phyloP scores from a whole-genome alignment of 2,113 vertebrate genomes.

The Montifringilla adamsi region DNA sequence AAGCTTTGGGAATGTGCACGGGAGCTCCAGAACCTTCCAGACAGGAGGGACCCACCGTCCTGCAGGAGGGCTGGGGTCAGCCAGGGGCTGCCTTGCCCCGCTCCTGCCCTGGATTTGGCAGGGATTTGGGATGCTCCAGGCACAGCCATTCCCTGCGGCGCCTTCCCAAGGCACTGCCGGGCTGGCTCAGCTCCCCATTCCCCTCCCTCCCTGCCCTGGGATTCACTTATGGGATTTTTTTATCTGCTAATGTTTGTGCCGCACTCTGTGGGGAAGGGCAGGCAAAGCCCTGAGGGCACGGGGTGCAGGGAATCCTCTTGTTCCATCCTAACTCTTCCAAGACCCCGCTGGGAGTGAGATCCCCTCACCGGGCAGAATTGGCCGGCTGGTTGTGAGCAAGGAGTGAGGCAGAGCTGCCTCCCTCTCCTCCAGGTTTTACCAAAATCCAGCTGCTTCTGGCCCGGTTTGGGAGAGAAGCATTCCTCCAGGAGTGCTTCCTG shows the following conservation, averaged over 20 bases:
- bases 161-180: background rate
- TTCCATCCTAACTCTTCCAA: no score
- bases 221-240: background rate
- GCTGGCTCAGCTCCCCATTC: background rate
- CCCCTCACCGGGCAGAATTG: background rate
- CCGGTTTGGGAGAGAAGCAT: background rate
- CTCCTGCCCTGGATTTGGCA: background rate
- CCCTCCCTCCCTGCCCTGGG: background rate
- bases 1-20: background rate
- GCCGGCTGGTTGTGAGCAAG: accelerated
- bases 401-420: background rate
- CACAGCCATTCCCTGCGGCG: background rate
- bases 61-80: background rate
- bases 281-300: background rate
- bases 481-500: background rate
- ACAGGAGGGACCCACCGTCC: background rate
- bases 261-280: background rate
- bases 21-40: background rate
- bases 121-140: background rate
- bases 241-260: background rate
- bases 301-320: background rate
- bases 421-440: background rate
- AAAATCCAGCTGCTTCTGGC: background rate
- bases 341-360: background rate
- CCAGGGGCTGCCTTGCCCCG: background rate